A percentile compares a stretch with the other conserved stretches of the same genome.
These are phyloP conservation scores for Cariama cristata DNA, from an alignment of 2,113 vertebrate genomes.

Conservation along the genomic window DNA sequence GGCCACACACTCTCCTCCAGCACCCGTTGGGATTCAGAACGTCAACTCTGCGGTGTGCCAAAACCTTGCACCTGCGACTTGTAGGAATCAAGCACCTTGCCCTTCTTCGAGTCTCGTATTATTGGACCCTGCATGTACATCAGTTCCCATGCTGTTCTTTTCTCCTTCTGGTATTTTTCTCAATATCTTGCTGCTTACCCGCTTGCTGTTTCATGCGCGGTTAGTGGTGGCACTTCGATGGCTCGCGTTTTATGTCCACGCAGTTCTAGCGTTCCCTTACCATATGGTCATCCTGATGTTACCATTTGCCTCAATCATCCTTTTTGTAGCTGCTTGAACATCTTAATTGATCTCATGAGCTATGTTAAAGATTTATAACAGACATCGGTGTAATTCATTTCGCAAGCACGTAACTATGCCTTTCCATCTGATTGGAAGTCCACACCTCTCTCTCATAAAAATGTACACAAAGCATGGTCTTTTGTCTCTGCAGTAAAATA, in stretches of 20 bases:
- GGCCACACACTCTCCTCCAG: fast-evolving
- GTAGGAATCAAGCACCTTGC: background rate
- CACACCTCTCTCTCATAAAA: constrained; percentile 11
- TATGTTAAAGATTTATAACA: constrained; percentile 81
- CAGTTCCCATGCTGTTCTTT: constrained; percentile 1
- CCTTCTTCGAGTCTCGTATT: background rate
- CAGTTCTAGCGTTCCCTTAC: constrained; percentile 75
- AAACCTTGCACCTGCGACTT: background rate
- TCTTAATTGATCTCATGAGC: constrained; percentile 87
- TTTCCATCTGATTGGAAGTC: constrained; percentile 40
- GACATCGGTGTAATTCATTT: constrained; percentile 69
- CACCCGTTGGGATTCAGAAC: fast-evolving
- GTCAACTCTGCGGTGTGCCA: fast-evolving
- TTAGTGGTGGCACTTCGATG: constrained; percentile 47
- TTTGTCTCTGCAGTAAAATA: constrained; percentile 43
- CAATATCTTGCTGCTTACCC: background rate
- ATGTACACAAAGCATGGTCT: background rate
- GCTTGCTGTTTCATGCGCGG: background rate
- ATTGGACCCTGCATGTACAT: background rate
- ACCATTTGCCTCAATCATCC: constrained; percentile 84
- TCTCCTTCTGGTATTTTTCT: constrained; percentile 57
- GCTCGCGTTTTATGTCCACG: constrained; percentile 75
- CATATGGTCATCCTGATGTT: constrained; percentile 86
- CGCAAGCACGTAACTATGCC: background rate
- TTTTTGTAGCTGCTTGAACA: constrained; percentile 82